Conservation (phyloP, 2,888 invertebrate genomes). For the Lobophora halterata region DNA sequence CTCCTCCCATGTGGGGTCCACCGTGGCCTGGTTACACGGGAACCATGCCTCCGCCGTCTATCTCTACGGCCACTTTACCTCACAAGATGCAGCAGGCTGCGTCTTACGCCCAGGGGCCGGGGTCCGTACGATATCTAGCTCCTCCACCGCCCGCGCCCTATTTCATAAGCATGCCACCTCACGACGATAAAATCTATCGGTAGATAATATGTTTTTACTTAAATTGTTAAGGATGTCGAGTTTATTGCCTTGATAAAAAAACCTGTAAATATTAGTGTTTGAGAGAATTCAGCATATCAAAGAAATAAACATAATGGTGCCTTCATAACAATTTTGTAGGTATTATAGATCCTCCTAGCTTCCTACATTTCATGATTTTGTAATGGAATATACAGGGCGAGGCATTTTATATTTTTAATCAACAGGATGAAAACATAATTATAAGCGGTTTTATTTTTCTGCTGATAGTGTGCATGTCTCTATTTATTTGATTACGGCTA, state of each 20-base stretch:
- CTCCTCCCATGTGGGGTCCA: slow-evolving; percentile 81
- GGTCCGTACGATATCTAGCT: slow-evolving; percentile 77
- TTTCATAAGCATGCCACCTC: slow-evolving; percentile 82
- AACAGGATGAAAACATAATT: too few relatives aligned
- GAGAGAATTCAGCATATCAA: slow-evolving; percentile 40
- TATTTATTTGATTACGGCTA: not conserved
- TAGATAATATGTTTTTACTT: slow-evolving; percentile 40
- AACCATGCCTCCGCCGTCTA: slow-evolving; percentile 80
- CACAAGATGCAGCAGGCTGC: slow-evolving; percentile 83
- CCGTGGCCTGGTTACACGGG: slow-evolving; percentile 81
- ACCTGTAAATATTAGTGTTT: slow-evolving; percentile 48
- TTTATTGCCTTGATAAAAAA: slow-evolving; percentile 20
- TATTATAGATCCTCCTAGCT: slow-evolving; percentile 31
- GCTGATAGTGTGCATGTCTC: not conserved
- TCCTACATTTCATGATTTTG: too few relatives aligned
- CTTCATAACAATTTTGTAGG: slow-evolving; percentile 52
- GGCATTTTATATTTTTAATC: too few relatives aligned
- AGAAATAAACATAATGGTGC: slow-evolving; percentile 13
- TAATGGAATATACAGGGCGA: too few relatives aligned
- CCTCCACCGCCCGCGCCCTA: slow-evolving; percentile 83
- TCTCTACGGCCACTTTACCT: slow-evolving; percentile 84
- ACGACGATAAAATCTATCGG: slow-evolving; percentile 84
- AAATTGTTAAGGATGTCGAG: not conserved
- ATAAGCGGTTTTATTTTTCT: not conserved
- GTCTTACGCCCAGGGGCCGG: too few relatives aligned